Base-by-base conservation (phyloP, 1,140 invertebrate genomes). In the Hycleus cichorii region DNA sequence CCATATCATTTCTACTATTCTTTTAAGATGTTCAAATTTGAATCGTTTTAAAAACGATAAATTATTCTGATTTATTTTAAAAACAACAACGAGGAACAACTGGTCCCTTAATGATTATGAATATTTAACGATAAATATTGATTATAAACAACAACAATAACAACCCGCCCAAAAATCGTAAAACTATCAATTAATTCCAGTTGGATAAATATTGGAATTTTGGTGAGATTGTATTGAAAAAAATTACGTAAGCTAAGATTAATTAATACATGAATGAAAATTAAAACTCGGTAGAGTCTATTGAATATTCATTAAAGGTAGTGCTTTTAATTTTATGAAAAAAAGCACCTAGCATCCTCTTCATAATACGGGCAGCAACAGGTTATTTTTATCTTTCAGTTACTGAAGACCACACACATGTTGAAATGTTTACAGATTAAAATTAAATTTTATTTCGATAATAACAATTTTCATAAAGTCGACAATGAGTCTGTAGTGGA, bases 241-340 rank as follows among this genome's bases (percentile, higher is more conserved):
- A 50, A 43, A 9, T 52, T 39, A 26, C 38, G 42, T 27, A 52
- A 52, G 27, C 49, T 18, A 39, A 52, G 49, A 52, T 52, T 52
- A 53, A 53, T 53, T 53, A 45, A 53, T 53, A 27, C 43, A 46
- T n/a, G 51, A 46, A 44, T 53, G 51, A 46, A 46, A 53, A 53
- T 53, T 53, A 53, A 53, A 53, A 53, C 51, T 10, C 51, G 42
- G 24, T 48, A 48, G n/a, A 52, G 51, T 53, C 51, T 45, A 53
- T 53, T 53, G 51, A 53, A 53, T 53, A 53, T 53, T 53, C 51
- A 53, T 53, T 45, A 53, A 53, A 53, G 51, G 51, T 53, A 53
- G 43, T 44, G 51, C 51, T 53, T 53, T 53, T 53, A 53, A 53
- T 53, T 53, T 53, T 32, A 53, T 53, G 51, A 53, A 53, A 53